These are phyloP conservation scores for Osmerus eperlanus DNA, from an alignment of 2,113 vertebrate species.

Conservation along the genomic window DNA sequence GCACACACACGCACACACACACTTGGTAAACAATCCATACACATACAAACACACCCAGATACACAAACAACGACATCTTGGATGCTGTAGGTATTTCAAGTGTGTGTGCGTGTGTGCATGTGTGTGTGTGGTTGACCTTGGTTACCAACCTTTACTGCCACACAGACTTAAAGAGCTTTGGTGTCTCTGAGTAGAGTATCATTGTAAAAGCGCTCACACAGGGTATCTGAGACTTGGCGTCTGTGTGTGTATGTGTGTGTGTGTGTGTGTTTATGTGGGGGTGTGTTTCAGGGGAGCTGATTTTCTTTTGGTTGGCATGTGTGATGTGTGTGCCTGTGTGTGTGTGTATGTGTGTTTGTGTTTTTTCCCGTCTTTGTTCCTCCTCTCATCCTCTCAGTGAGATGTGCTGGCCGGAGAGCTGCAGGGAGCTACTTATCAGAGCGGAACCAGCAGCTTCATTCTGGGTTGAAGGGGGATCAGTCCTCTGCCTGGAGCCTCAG, in stretches of 20 bases:
- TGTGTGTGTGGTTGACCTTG: slow-evolving; percentile 16
- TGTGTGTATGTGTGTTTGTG: neutral
- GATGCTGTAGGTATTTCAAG: neutral
- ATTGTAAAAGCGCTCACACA: no score
- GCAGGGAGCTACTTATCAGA: slow-evolving; percentile 34
- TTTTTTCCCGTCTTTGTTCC: neutral
- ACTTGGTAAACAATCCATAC: neutral
- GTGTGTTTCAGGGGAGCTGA: neutral
- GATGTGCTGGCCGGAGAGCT: neutral
- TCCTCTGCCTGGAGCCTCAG: neutral
- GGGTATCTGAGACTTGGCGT: neutral
- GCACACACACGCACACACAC: neutral
- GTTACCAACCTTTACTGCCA: neutral
- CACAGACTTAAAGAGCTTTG: slow-evolving; percentile 9
- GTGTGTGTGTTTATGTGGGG: neutral
- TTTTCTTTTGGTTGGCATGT: no score
- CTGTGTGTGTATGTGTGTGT: neutral
- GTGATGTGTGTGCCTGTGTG: neutral
- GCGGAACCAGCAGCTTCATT: slow-evolving; percentile 35
- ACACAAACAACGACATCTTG: neutral
- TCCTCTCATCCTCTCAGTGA: slow-evolving; percentile 5
- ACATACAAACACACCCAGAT: neutral
- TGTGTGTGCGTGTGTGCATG: slow-evolving; percentile 11
- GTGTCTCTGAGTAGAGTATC: neutral
- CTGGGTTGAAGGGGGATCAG: neutral